Evolutionary conservation across 2,888 invertebrate genomes (phyloP), one percentile per base, ranked within the genome.

Genomic region (Bellardia pandia): DNA sequence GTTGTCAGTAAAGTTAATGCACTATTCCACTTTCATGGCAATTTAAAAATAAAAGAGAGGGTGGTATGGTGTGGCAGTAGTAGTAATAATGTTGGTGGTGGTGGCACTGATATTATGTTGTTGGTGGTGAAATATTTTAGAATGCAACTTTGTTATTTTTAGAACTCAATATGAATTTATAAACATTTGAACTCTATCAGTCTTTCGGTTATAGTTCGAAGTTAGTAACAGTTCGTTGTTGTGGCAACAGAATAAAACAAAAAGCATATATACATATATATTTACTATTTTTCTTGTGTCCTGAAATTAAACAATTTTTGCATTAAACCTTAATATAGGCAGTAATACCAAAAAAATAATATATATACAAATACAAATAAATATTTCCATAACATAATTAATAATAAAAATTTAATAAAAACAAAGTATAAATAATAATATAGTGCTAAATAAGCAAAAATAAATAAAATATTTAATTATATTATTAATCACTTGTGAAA

Each of bases 111-210:
- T 45, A 37, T 53, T 75, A 11, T 45, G 48, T 53, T 75, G 72
- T 45, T 66, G 83, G 78, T 85, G 79, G 79, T 75, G 60, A 78
- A 77, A 72, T 72, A 68, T 85, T 86, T 83, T 78, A 30, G 77
- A 87, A 78, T 85, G 85, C 77, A 87, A 85, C 78, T 78, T 81
- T 81, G 74, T 68, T 82, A 75, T 85, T 85, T 85, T 85, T 81
- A 58, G 69, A 68, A 81, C 71, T 74, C 81, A 71, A 82, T 82
- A 85, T 85, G 85, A 85, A 75, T 82, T 85, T 75, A 30, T 71
- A 69, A 74, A 74, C 64, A 75, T 78, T 87, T 81, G 76, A 87
- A 82, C 85, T 87, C 74, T 75, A 78, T 87, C 85, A 87, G 86
- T 87, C 87, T 64, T 45, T 85, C 78, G 85, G 64, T 66, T 74